Conservation (phyloP, 23 tunicate species). For the Styela plicata region DNA sequence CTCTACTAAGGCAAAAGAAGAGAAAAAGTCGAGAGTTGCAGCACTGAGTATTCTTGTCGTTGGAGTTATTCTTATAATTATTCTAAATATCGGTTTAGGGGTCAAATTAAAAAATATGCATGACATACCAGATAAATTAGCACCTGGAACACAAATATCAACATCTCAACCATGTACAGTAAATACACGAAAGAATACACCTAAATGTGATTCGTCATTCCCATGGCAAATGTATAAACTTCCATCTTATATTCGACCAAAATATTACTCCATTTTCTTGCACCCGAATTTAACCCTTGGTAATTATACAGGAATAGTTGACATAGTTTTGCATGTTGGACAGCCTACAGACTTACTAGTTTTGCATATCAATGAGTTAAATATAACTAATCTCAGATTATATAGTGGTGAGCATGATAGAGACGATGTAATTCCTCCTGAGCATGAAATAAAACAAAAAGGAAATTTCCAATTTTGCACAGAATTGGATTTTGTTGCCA, state of each 20-base stretch:
- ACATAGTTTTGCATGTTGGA: constrained; percentile 22
- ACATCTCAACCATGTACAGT: not conserved
- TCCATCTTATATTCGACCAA: constrained; percentile 44
- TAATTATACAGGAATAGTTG: constrained; percentile 36
- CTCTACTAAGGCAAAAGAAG: constrained; percentile 16
- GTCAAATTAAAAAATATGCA: constrained; percentile 24
- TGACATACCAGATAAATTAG: not conserved
- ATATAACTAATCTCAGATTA: constrained; percentile 1
- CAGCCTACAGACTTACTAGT: constrained; percentile 35
- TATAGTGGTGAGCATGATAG: not conserved
- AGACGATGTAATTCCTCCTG: not conserved
- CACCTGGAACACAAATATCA: not conserved
- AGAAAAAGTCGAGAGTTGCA: constrained; percentile 71
- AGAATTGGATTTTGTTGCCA: constrained; percentile 48
- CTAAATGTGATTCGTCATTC: not conserved
- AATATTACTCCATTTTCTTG: constrained; percentile 42
- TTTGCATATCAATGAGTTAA: constrained; percentile 44
- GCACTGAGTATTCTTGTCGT: constrained; percentile 45
- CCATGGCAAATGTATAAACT: constrained; percentile 38
- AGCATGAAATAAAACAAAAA: not conserved
- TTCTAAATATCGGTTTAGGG: constrained; percentile 75
- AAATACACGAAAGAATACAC: not conserved
- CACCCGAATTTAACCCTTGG: constrained; percentile 66
- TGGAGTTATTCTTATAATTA: constrained; percentile 61
- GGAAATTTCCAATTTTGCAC: constrained; percentile 24